Evolutionary conservation across 2,888 invertebrate genomes (phyloP), one percentile per base, ranked within the genome.

Genomic region (Lithophane leautieri): DNA sequence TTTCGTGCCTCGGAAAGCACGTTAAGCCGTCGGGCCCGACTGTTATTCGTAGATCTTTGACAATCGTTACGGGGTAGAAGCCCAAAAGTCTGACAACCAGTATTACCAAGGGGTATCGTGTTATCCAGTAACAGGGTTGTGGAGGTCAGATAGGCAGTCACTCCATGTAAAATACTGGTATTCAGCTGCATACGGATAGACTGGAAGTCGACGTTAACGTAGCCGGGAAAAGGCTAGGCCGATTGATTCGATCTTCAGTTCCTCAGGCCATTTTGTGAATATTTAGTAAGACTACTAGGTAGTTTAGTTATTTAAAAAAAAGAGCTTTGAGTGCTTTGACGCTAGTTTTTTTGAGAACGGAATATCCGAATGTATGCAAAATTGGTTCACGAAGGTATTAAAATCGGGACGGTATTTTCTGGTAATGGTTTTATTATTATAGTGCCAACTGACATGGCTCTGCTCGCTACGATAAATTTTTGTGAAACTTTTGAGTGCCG

Each of bases 391-490:
- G 42, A 52, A 74, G 6, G 25, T 75, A 65, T 74, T 63, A 73
- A 80, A 69, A 73, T 4, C 14, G 4, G 6, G 4, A 6, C 1
- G 1, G 19, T 12, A 34, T 63, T 73, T 81, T 50, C 42, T 9
- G 22, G 25, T 63, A 47, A 79, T 4, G 25, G 19, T 34, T 58
- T 65, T 58, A 25, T 56, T 73, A 58, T 44, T 50, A 61, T 16
- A 34, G 25, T 73, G 22, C 16, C 34, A 65, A 73, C 50, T 74
- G 58, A 52, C 72, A 79, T 54, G n/a, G 12, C 9, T 40, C 14
- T 58, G 34, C 19, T 60, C 28, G 34, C 63, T 78, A 58, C 44
- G n/a, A 81, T 25, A 73, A 11, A 74, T 63, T 58, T 73, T 44
- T 56, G 34, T 19, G 44, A 44, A 12, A 60, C 25, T 42, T 73